Evolutionary conservation across 2,113 vertebrate species (phyloP), one percentile per base, ranked within the genome.

Genomic region (Miniopterus natalensis): DNA sequence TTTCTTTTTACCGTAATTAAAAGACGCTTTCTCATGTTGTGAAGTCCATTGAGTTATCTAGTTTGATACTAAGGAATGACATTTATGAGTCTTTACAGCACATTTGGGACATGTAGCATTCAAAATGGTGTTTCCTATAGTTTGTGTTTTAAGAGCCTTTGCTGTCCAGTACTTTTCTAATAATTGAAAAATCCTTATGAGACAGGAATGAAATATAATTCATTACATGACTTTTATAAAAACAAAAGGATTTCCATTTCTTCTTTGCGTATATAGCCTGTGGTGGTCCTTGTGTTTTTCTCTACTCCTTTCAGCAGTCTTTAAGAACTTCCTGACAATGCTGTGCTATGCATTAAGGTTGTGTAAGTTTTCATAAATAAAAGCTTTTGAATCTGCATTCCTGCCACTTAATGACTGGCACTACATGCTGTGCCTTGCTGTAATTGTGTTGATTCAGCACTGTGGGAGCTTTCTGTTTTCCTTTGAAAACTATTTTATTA

Each of bases 401-500:
- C 70, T 98, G 95, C 70, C 94, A 95, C 93, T 98, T 92, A 96
- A 42, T 96, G 96, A 92, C 94, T 97, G 96, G 74, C 95, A 59
- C 96, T 96, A 63, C 95, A n/a, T 93, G 94, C 95, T 97, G 94
- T 95, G 96, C 91, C 79, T 85, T 94, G 84, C 89, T 97, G 78
- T 88, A 84, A 79, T 73, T 59, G 80, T 95, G 96, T 97, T 96
- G 96, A 87, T 97, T 98, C 95, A 96, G 97, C 97, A 70, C 88
- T 53, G 70, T 88, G 91, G 78, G 96, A 98, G 96, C 88, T 97
- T 94, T 95, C 90, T 53, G 73, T 96, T 97, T 97, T 97, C 79
- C 89, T 97, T 96, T 97, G 71, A 96, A 95, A 98, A 96, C 71
- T 95, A 75, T 96, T 36, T 96, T 95, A 71, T 97, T 96, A 95